Evolutionary conservation across 2,888 invertebrate genomes (phyloP).

Genomic region (Phortica magna): DNA sequence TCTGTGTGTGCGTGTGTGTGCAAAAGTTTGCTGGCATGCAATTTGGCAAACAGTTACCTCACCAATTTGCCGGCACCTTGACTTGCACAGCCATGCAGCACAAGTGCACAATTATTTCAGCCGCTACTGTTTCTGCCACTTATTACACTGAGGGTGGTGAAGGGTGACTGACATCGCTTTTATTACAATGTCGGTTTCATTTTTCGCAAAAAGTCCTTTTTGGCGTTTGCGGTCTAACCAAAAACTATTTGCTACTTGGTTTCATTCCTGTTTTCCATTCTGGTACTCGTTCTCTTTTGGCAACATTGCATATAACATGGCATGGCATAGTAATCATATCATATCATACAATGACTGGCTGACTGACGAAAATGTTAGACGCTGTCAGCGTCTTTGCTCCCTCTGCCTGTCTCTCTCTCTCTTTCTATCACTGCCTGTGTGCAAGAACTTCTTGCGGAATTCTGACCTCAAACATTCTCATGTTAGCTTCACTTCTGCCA

Average conservation of each 20-base stretch:
- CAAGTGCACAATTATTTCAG: slow-evolving; percentile 5
- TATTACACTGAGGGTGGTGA: background rate
- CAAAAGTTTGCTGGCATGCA: background rate
- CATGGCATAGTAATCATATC: slow-evolving; percentile 9
- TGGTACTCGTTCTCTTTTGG: slow-evolving; percentile 29
- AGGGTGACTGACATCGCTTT: background rate
- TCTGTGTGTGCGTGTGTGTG: background rate
- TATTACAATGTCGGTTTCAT: slow-evolving; percentile 28
- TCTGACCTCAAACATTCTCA: slow-evolving; percentile 22
- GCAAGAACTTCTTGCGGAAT: slow-evolving; percentile 3
- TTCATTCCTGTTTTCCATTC: background rate
- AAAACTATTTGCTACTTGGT: slow-evolving; percentile 33
- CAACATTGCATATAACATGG: slow-evolving; percentile 23
- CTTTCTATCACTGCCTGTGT: background rate
- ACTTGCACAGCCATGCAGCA: background rate
- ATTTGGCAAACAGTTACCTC: background rate
- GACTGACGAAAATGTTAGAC: background rate
- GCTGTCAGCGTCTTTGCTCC: no score
- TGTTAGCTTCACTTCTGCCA: background rate
- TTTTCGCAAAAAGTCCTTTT: slow-evolving; percentile 26
- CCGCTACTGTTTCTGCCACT: background rate
- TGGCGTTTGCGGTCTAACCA: slow-evolving; percentile 32
- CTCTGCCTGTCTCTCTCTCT: no score
- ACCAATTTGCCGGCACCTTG: background rate
- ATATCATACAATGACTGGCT: slow-evolving; percentile 17